phyloP scores from a whole-genome alignment of 2,888 invertebrate species.

The Liposcelis brunnea region DNA sequence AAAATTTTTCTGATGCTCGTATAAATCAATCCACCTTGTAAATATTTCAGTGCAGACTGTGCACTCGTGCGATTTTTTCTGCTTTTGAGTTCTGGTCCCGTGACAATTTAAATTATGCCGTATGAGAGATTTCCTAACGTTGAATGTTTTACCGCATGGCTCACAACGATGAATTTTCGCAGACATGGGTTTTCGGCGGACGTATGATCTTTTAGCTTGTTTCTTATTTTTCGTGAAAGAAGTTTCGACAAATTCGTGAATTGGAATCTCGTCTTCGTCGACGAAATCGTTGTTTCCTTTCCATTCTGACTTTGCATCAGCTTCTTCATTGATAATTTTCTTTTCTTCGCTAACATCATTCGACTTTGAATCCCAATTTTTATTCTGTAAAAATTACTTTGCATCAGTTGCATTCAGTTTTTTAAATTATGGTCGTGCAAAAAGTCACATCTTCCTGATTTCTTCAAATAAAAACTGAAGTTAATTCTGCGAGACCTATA shows the following conservation, averaged over 20 bases:
- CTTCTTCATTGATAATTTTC: neutral
- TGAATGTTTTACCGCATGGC: conserved; percentile 1
- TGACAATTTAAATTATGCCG: conserved; percentile 1
- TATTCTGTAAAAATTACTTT: neutral
- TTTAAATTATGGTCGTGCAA: neutral
- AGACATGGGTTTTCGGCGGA: neutral
- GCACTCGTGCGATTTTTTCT: conserved; percentile 1
- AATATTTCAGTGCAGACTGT: neutral
- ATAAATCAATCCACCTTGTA: neutral
- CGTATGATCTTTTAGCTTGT: neutral
- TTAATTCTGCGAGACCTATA: neutral
- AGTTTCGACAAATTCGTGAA: neutral
- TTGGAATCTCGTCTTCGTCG: neutral
- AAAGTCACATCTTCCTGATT: neutral
- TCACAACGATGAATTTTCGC: neutral
- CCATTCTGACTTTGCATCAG: neutral
- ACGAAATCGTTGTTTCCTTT: neutral
- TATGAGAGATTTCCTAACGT: neutral
- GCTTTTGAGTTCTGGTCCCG: neutral
- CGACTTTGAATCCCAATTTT: neutral
- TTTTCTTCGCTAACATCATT: neutral
- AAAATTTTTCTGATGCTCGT: conserved; percentile 1
- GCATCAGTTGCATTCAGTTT: neutral
- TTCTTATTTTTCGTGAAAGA: neutral
- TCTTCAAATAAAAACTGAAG: neutral